Percentiles rank a stretch among this genome's conserved stretches.
These are phyloP conservation scores for Sylvilagus floridanus DNA, from an alignment of 2,797 vertebrate species.

Conservation along the genomic window DNA sequence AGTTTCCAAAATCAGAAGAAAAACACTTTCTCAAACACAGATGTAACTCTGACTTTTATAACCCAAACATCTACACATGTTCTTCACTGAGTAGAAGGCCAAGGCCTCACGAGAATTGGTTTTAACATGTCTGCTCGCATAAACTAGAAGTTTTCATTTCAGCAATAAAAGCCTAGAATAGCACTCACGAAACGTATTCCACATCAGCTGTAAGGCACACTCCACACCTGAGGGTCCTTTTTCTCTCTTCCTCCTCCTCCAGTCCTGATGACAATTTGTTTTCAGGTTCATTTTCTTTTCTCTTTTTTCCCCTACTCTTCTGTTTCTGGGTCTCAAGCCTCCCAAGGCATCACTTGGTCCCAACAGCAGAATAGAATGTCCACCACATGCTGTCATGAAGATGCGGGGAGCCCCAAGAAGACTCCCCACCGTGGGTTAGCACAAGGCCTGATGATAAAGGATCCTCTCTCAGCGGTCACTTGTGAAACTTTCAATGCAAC, in stretches of 20 bases:
- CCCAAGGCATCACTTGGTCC: not conserved
- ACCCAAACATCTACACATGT: constrained; percentile 19
- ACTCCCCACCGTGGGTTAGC: not conserved
- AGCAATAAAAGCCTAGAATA: not conserved
- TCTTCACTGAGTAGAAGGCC: not conserved
- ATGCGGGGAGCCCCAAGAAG: too few relatives aligned
- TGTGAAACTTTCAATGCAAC: not conserved
- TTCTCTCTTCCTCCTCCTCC: not conserved
- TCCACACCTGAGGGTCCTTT: not conserved
- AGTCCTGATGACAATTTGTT: not conserved
- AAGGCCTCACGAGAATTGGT: not conserved
- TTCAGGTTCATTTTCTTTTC: not conserved
- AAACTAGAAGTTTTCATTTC: constrained; percentile 16
- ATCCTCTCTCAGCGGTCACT: not conserved
- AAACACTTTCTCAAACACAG: constrained; percentile 63
- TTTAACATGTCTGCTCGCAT: not conserved
- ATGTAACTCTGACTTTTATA: constrained; percentile 50
- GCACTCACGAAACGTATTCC: not conserved
- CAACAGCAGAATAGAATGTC: not conserved
- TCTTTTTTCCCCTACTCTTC: not conserved
- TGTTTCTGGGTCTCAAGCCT: not conserved
- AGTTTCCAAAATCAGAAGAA: constrained; percentile 56
- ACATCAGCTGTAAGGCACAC: not conserved
- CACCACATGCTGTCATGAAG: not conserved
- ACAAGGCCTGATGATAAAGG: not conserved